Conservation (phyloP, 1,140 invertebrate species). For the Mercenaria mercenaria region DNA sequence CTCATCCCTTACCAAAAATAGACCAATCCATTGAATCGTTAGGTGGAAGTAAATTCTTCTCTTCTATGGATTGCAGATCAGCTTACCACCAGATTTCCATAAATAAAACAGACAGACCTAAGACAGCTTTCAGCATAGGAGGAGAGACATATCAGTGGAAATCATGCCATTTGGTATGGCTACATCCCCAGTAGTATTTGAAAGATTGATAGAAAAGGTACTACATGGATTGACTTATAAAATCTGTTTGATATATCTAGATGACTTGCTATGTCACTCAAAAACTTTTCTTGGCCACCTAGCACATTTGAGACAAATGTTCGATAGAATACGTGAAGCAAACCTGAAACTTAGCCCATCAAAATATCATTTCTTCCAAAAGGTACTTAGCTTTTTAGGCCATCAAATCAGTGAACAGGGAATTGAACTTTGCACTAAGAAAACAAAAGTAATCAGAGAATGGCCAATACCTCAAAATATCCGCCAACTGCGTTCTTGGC, state of each 20-base stretch:
- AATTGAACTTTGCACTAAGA: conserved; percentile 37
- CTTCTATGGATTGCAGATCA: not conserved
- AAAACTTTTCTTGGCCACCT: conserved; percentile 65
- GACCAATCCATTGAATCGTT: conserved; percentile 9
- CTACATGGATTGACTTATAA: conserved; percentile 4
- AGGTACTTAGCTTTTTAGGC: conserved; percentile 55
- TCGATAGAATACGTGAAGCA: conserved; percentile 64
- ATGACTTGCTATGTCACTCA: conserved; percentile 68
- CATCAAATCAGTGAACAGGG: conserved; percentile 58
- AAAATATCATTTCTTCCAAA: conserved; percentile 52
- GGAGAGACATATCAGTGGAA: not conserved
- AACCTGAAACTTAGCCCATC: conserved; percentile 53
- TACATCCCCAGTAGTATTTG: conserved; percentile 6
- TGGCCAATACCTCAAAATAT: conserved; percentile 72
- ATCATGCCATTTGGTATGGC: conserved; percentile 40
- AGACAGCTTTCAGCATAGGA: conserved; percentile 34
- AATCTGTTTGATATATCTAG: conserved; percentile 26
- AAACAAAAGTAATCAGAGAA: conserved; percentile 48
- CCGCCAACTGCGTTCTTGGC: conserved; percentile 84
- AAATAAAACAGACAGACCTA: not conserved
- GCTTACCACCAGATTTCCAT: conserved; percentile 16
- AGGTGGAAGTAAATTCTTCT: conserved; percentile 15
- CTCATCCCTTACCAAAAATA: conserved; percentile 32
- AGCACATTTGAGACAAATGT: conserved; percentile 63
- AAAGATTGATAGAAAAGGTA: conserved; percentile 10